Evolutionary conservation across 2,113 vertebrate species (phyloP).

Genomic region (Phaethornis superciliosus): DNA sequence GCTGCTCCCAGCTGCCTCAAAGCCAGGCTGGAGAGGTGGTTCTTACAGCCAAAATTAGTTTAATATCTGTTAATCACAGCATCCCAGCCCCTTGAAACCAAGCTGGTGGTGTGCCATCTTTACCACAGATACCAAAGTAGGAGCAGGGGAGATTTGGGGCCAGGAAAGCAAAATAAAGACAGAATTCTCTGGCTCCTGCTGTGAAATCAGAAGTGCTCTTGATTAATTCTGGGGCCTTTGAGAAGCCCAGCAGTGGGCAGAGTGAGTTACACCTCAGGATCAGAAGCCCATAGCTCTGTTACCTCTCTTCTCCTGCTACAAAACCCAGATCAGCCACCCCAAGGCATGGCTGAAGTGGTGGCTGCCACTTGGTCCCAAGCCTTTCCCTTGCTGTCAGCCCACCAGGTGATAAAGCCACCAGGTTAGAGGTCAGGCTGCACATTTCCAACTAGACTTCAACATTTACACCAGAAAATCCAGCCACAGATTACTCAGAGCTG

Average conservation of each 20-base stretch:
- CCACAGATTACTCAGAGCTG: not conserved
- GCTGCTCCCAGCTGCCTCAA: not conserved
- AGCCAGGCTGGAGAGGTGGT: not conserved
- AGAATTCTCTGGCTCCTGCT: too few relatives aligned
- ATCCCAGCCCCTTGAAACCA: not conserved
- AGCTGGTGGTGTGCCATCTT: not conserved
- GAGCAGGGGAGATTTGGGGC: not conserved
- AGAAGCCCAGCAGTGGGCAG: not conserved
- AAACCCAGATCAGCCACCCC: rapidly evolving
- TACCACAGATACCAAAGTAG: rapidly evolving
- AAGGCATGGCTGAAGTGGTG: too few relatives aligned
- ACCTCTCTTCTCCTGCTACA: rapidly evolving
- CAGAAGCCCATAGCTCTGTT: rapidly evolving
- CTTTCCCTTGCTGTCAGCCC: not conserved
- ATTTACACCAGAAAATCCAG: not conserved
- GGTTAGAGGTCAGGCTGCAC: not conserved
- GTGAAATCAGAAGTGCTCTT: not conserved
- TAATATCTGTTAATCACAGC: not conserved
- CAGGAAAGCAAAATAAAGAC: too few relatives aligned
- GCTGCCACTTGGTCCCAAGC: not conserved
- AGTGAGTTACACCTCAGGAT: not conserved
- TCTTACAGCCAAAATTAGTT: not conserved
- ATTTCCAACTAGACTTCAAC: too few relatives aligned
- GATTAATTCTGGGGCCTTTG: too few relatives aligned
- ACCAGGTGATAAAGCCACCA: not conserved